phyloP scores from a whole-genome alignment of 2,113 vertebrate species.

The Antigone vipio region DNA sequence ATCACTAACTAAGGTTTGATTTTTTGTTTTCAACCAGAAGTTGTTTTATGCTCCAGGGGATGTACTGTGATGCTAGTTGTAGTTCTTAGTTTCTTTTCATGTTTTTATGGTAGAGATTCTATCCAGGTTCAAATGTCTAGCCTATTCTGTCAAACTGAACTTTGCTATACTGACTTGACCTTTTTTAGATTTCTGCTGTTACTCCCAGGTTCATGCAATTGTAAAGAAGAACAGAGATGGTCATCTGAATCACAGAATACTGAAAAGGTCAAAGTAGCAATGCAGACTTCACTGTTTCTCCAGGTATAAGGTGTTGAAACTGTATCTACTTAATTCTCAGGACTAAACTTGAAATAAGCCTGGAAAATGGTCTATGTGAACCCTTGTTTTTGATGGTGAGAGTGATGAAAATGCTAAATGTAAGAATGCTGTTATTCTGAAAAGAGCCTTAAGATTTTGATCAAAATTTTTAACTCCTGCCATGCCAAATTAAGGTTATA shows the following conservation, averaged over 20 bases:
- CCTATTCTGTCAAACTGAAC: slow-evolving; percentile 36
- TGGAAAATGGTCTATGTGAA: not conserved
- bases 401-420: not conserved
- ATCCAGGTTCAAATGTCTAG: not conserved
- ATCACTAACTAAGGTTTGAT: not conserved
- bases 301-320: not conserved
- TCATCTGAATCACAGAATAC: not conserved
- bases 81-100: not conserved
- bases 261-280: slow-evolving; percentile 55
- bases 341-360: not conserved
- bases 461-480: not conserved
- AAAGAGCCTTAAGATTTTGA: not conserved
- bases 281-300: not conserved
- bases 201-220: not conserved
- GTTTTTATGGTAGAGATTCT: not conserved
- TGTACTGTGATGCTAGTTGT: not conserved
- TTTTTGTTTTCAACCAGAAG: not conserved
- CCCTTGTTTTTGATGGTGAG: not conserved
- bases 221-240: slow-evolving; percentile 9
- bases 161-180: slow-evolving; percentile 24
- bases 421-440: not conserved
- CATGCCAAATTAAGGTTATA: not conserved
- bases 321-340: not conserved
- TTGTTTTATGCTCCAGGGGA: not conserved
- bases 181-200: slow-evolving; percentile 33